Evolutionary conservation across 2,888 invertebrate genomes (phyloP).

Genomic region (Calameuta idolon): DNA sequence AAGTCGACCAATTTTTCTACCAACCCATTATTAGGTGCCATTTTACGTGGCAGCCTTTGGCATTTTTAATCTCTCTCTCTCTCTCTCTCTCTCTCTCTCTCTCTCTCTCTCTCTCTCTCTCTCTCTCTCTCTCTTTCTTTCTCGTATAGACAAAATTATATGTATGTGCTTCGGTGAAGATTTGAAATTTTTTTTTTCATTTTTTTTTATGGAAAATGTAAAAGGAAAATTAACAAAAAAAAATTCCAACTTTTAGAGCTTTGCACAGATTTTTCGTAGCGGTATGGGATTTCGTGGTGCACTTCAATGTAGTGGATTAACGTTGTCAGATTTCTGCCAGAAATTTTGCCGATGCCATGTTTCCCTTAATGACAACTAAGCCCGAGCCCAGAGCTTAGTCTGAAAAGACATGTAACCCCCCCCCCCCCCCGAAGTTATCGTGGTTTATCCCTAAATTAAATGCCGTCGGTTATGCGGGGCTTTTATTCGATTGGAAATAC

Average conservation of each 20-base stretch:
- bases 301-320: not conserved
- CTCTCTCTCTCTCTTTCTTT: not conserved
- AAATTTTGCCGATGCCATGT: not conserved
- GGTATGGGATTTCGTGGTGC: not conserved
- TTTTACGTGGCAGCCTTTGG: not conserved
- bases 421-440: constrained; percentile 25
- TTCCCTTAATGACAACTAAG: not conserved
- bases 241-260: not conserved
- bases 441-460: constrained; percentile 54
- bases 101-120: too few species aligned
- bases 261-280: not conserved
- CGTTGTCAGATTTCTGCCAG: not conserved
- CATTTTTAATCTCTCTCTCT: not conserved
- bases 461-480: constrained; percentile 47
- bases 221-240: not conserved
- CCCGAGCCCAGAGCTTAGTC: not conserved
- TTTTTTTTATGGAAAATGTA: too few species aligned
- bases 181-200: not conserved
- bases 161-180: not conserved
- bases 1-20: not conserved
- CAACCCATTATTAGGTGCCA: not conserved
- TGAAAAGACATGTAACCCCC: not conserved
- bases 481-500: constrained; percentile 61
- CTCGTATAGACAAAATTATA: not conserved
- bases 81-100: not conserved